A percentile compares a stretch with the other conserved stretches of the same genome.
These are phyloP conservation scores for Caenorhabditis remanei DNA, from an alignment of 1,140 invertebrate species.

Conservation along the genomic window DNA sequence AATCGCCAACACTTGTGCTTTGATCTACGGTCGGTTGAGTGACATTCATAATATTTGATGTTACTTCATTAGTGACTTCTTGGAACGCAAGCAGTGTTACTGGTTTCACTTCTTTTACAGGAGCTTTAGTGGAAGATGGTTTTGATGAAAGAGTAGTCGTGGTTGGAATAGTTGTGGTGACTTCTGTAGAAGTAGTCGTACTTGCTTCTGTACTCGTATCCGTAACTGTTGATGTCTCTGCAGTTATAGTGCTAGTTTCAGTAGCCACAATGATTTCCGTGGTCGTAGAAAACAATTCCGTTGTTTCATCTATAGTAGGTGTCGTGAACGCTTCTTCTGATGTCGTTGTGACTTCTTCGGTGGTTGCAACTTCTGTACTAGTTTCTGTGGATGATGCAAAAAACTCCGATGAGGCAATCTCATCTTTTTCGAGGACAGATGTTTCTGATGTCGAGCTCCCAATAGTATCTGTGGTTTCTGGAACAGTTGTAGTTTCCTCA, in stretches of 20 bases:
- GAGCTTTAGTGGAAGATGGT: background rate
- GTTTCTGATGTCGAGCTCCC: background rate
- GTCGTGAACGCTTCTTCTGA: background rate
- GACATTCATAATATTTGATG: background rate
- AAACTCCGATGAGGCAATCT: slow-evolving; percentile 7
- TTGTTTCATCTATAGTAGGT: background rate
- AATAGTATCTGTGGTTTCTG: background rate
- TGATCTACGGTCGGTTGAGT: slow-evolving; percentile 46
- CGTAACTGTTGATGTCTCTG: background rate
- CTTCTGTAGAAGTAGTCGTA: background rate
- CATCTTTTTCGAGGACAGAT: background rate
- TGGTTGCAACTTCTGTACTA: background rate
- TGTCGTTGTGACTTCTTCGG: background rate
- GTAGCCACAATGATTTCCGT: too few species aligned
- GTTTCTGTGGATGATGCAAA: background rate
- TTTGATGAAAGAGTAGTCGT: background rate
- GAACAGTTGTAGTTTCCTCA: background rate
- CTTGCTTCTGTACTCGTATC: background rate
- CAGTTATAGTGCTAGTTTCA: too few species aligned
- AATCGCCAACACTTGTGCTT: slow-evolving; percentile 41
- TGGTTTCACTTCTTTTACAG: slow-evolving; percentile 9
- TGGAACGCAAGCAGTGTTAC: slow-evolving; percentile 16
- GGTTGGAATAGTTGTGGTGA: background rate
- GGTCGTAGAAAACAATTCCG: too few species aligned
- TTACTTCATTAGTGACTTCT: slow-evolving; percentile 17